These are phyloP conservation scores for Notolepis coatsorum DNA, from an alignment of 2,797 vertebrate species.

Conservation along the genomic window DNA sequence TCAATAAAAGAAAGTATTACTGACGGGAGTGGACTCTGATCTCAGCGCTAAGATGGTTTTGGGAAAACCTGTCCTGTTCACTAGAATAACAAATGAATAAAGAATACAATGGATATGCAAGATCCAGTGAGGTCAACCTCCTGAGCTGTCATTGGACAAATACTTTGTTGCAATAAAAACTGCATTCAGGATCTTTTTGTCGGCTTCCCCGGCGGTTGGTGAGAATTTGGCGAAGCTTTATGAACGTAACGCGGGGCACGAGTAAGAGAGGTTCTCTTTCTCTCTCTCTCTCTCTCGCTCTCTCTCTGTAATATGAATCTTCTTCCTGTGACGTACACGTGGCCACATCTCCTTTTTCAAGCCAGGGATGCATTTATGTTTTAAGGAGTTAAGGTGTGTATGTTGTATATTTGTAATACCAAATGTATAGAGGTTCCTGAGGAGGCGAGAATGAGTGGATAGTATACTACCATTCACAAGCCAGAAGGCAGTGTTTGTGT, in stretches of 20 bases:
- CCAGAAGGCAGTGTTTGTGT: constrained; percentile 19
- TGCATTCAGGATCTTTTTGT: constrained; percentile 51
- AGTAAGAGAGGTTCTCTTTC: background rate
- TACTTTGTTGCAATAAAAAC: constrained; percentile 60
- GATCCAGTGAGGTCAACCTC: constrained; percentile 13
- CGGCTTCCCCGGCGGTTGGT: constrained; percentile 25
- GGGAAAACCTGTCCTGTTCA: constrained; percentile 15
- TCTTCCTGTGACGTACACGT: background rate
- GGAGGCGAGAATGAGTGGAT: background rate
- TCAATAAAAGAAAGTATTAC: constrained; percentile 13
- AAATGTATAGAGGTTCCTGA: background rate
- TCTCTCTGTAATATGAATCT: background rate
- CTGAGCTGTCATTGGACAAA: constrained; percentile 48
- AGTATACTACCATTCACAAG: background rate
- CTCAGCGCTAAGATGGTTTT: background rate
- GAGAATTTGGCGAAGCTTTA: constrained; percentile 15
- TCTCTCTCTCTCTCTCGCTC: background rate
- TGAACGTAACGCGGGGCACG: background rate
- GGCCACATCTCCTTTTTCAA: background rate
- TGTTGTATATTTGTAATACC: background rate
- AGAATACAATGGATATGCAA: constrained; percentile 49
- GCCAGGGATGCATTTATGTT: background rate
- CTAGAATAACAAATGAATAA: constrained; percentile 9
- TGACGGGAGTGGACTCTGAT: too few species aligned
- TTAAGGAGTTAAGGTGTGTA: background rate